These are phyloP conservation scores for Sabatieria punctata DNA, from an alignment of 2,888 invertebrate genomes.

Conservation along the genomic window DNA sequence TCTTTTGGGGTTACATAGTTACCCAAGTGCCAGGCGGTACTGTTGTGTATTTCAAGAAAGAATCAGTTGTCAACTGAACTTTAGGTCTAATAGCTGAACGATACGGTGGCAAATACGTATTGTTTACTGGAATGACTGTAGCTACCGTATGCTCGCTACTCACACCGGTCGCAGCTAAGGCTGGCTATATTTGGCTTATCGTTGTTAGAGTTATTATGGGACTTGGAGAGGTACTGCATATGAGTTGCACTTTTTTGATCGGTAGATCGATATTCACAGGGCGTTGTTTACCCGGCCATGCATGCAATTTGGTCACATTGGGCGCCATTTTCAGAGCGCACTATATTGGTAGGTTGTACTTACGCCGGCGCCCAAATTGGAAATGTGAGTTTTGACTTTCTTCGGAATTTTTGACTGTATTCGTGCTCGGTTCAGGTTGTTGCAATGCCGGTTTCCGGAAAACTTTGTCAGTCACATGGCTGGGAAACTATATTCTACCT, in stretches of 20 bases:
- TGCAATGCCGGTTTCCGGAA: slow-evolving; percentile 40
- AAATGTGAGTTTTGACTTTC: no score
- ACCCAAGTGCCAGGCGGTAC: no score
- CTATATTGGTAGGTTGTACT: slow-evolving; percentile 56
- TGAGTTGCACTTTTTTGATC: background rate
- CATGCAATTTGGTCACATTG: slow-evolving; percentile 71
- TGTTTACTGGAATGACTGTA: no score
- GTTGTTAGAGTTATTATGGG: background rate
- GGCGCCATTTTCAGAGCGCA: slow-evolving; percentile 72
- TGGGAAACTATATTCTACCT: background rate
- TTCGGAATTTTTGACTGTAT: no score
- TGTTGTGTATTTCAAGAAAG: no score
- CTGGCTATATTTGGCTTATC: background rate
- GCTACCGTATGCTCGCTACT: background rate
- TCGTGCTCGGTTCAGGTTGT: no score
- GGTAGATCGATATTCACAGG: slow-evolving; percentile 9
- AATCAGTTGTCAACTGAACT: no score
- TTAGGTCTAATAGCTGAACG: background rate
- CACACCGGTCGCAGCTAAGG: background rate
- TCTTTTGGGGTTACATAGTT: no score
- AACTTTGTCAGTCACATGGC: slow-evolving; percentile 37
- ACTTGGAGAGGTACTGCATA: background rate
- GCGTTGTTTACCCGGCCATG: slow-evolving; percentile 74
- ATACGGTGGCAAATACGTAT: background rate
- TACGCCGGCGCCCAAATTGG: slow-evolving; percentile 58